A percentile compares a stretch with the other conserved stretches of the same genome.
Evolutionary conservation across 2,888 invertebrate genomes (phyloP).

Genomic region (Antheraea assamensis): DNA sequence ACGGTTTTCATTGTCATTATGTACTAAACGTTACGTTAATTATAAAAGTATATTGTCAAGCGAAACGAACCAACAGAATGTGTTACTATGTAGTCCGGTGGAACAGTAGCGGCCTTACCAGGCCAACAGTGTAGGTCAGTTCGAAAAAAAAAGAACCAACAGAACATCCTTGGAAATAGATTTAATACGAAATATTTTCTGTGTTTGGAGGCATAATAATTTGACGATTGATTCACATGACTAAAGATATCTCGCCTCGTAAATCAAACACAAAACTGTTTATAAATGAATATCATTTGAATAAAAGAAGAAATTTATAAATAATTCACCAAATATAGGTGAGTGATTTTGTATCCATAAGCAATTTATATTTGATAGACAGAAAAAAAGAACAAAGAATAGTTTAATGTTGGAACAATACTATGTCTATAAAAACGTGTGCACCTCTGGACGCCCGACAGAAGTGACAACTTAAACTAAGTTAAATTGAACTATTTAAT

Average conservation of each 20-base stretch:
- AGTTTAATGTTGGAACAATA: background rate
- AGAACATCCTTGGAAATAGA: background rate
- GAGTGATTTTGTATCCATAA: background rate
- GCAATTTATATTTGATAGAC: no score
- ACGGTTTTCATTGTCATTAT: background rate
- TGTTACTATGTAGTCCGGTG: no score
- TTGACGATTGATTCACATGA: constrained; percentile 23
- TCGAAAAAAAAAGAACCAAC: no score
- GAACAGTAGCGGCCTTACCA: no score
- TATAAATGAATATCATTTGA: constrained; percentile 16
- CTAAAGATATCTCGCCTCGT: constrained; percentile 19
- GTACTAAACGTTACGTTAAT: background rate
- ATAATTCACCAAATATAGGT: background rate
- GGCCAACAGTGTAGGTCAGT: no score
- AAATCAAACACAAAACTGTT: constrained; percentile 20
- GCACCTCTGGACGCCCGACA: no score
- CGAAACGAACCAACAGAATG: background rate
- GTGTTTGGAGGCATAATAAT: background rate
- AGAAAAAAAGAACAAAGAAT: background rate
- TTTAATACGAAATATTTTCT: background rate
- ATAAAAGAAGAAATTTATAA: constrained; percentile 22
- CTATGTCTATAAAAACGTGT: no score
- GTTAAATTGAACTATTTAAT: no score
- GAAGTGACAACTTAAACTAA: no score
- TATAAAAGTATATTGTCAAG: background rate